Evolutionary conservation across 2,888 invertebrate species (phyloP), one percentile per base, ranked within the genome.

Genomic region (Ormyrus rosae): DNA sequence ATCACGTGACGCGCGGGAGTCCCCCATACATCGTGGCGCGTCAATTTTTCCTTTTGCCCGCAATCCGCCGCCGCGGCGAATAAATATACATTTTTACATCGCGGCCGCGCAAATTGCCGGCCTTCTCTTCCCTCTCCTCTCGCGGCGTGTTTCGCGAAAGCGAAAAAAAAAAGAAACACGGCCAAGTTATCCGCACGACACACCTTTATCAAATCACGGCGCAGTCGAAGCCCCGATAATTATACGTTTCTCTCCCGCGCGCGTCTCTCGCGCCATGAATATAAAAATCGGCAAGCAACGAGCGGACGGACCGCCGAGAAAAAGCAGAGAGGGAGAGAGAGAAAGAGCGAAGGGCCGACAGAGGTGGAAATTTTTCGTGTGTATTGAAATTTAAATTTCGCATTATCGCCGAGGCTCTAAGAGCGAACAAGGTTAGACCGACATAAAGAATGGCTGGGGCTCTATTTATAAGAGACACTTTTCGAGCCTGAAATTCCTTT

Each of bases 181-280:
- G 65, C 55, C 61, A n/a, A 50, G 48, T 58, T 78, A 72, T 55
- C 55, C 68, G 56, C 71, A 71, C 72, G 71, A 80, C 80, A 76
- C 80, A 80, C 80, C 80, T 80, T 72, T 80, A 80, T 80, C 80
- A 68, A 80, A 80, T 76, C 68, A 51, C 46, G 45, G 45, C 53
- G 55, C 5, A 45, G 53, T 9, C 64, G 56, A 56, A 51, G 61
- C 53, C 19, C 70, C 51, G 76, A 80, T 80, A 80, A 80, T 80
- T 80, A 76, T 65, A 80, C 76, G 45, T 64, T 74, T 56, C 74
- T 58, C 72, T 11, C 55, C 19, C 48, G 50, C 74, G 45, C 73
- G 5, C 58, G 55, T 6, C 50, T 6, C 45, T 56, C 64, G 45
- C 8, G 19, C 10, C 50, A 45, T 56, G 76, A 76, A 72, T 80